Evolutionary conservation across 1,140 invertebrate species (phyloP), one percentile per base, ranked within the genome.

Genomic region (Cotesia glomerata): DNA sequence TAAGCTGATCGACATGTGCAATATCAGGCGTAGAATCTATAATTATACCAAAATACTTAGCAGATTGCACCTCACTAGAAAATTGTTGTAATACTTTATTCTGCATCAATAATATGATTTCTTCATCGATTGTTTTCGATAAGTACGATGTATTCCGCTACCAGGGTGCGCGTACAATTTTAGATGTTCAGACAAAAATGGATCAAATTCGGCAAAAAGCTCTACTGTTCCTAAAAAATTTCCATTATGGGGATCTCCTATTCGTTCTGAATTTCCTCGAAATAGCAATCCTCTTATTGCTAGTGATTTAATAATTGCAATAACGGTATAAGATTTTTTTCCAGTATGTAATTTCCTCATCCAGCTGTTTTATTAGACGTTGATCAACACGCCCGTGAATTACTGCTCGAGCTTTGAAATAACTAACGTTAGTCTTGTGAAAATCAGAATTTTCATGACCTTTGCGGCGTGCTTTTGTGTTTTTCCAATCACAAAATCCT

Each of bases 261-360:
- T 72, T 72, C 71, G 18, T 61, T 78, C 74, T 65, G 72, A 64
- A 62, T 49, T 16, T 34, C 73, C 77, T 69, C 78, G 68, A 61
- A 80, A 80, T 32, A 75, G 45, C 14, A 79, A 61, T 66, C 76
- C 74, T 65, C 76, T 59, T 34, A 58, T 58, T 39, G 59, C 71
- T 69, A 80, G 36, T 67, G 68, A 74, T 71, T 78, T 77, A n/a
- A 79, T 69, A 65, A 73, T 75, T 45, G 71, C 73, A 52, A 77
- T 69, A 35, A 78, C 71, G 73, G 54, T 51, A 69, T 39, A 79
- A 75, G 9, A 79, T 59, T 54, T 75, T 56, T 73, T 70, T 64
- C 74, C 73, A 75, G 65, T 79, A 79, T 45, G 8, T 63, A 45
- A 45, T 74, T 65, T 74, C 51, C 18, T 67, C 45, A 68, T 76